Base-by-base conservation (phyloP, 2,888 invertebrate genomes). In the Atethmia centrago region DNA sequence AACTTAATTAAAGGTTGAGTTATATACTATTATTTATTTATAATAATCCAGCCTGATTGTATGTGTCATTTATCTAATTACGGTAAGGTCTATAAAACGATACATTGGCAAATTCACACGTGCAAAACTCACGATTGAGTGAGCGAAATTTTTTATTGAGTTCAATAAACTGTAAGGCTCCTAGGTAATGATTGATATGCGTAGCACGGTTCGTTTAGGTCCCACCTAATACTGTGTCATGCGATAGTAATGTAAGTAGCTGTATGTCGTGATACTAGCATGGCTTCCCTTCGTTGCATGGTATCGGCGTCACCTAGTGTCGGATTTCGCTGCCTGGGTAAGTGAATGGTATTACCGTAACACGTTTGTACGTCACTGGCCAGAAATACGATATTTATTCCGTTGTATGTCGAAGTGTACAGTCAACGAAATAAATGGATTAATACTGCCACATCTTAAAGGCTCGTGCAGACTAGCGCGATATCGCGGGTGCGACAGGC, bases 221-320 rank as follows among this genome's bases (percentile, higher is more conserved):
- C 47, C 58, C 55, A 64, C 36, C 47, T 67, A 62, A 42, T 65
- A 63, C 55, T 53, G 61, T 65, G 53, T 58, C 78, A 77, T 70
- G 31, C 49, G 65, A 66, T 63, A 64, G 45, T 77, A 64, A 36
- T 55, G 65, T 69, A 74, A 65, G 61, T 82, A 82, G 47, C 71
- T 62, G 64, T 73, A 66, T 58, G 56, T 66, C 21, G 56, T 53
- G 8, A 31, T 59, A 62, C 47, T 81, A 59, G 63, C 67, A 83
- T 72, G 87, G 87, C 79, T 87, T 88, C 87, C 63, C 72, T 79
- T 68, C 45, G 61, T 45, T 47, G 49, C 62, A 53, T 59, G 45
- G 62, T 73, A 71, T 59, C 25, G 1, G 47, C 67, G 76, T 62
- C 68, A 31, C 55, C 59, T 53, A 71, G 79, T 84, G 72, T 87